Percentiles rank a stretch among this genome's conserved stretches.
These are phyloP conservation scores for Melanotaenia nigrans DNA, from an alignment of 2,797 vertebrate genomes.

Conservation along the genomic window DNA sequence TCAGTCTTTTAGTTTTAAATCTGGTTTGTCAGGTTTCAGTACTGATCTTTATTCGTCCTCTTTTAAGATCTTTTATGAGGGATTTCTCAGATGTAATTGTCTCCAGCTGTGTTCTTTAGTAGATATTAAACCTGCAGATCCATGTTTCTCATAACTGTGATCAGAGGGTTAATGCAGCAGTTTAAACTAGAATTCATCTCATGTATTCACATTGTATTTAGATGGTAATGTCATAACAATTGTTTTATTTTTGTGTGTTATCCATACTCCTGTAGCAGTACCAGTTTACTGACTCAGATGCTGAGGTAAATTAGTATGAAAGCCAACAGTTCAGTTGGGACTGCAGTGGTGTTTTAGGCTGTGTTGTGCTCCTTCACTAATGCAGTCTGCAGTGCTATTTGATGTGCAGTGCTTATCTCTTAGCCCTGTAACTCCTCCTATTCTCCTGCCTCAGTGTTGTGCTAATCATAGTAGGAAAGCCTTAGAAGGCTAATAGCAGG, in stretches of 20 bases:
- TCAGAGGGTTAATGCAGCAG: slow-evolving; percentile 7
- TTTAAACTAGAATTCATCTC: slow-evolving; percentile 10
- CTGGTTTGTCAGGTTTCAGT: slow-evolving; percentile 6
- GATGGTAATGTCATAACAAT: slow-evolving; percentile 79
- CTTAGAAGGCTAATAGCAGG: slow-evolving; percentile 29
- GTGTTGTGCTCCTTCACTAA: slow-evolving; percentile 81
- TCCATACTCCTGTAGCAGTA: slow-evolving; percentile 93
- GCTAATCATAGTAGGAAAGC: slow-evolving; percentile 31
- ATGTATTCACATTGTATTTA: slow-evolving; percentile 19
- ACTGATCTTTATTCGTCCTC: slow-evolving; percentile 14
- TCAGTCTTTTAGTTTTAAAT: slow-evolving; percentile 29
- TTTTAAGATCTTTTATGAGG: slow-evolving; percentile 12
- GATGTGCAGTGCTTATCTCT: slow-evolving; percentile 29
- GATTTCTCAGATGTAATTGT: slow-evolving; percentile 33
- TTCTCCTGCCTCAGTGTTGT: slow-evolving; percentile 48
- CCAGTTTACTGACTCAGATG: slow-evolving; percentile 98
- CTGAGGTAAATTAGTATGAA: slow-evolving; percentile 91
- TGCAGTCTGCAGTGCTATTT: slow-evolving; percentile 72
- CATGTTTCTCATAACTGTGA: slow-evolving; percentile 23
- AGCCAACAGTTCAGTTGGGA: slow-evolving; percentile 78
- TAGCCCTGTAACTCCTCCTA: slow-evolving; percentile 49
- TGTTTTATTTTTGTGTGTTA: slow-evolving; percentile 79
- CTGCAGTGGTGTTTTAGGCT: slow-evolving; percentile 83
- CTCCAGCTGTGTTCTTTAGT: slow-evolving; percentile 41
- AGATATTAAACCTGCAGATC: slow-evolving; percentile 13